These are phyloP conservation scores for Drosophila flavopinicola DNA, from an alignment of 2,888 invertebrate genomes.

Conservation along the genomic window DNA sequence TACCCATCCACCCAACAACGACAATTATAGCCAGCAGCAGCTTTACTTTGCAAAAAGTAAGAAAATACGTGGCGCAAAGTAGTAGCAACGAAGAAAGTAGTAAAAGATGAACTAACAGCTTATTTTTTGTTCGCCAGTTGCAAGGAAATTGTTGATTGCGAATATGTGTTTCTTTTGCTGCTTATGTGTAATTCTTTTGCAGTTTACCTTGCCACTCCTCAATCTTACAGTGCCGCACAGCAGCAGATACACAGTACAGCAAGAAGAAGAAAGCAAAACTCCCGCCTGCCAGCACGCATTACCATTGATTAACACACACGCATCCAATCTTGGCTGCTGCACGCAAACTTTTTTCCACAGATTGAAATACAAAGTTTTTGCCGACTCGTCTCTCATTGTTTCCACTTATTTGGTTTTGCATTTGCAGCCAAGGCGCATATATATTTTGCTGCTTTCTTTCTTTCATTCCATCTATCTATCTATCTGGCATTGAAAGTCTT, in stretches of 20 bases:
- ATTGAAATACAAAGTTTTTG: conserved; percentile 77
- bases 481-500: conserved; percentile 58
- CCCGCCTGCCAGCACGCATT: conserved; percentile 70
- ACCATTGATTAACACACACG: conserved; percentile 76
- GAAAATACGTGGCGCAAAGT: conserved; percentile 3
- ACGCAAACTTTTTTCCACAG: conserved; percentile 70
- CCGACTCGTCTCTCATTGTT: conserved; percentile 49
- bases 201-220: conserved; percentile 50
- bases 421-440: conserved; percentile 45
- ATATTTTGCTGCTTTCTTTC: conserved; percentile 41
- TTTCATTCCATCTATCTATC: too few relatives aligned
- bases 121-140: conserved; percentile 25
- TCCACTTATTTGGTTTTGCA: conserved; percentile 67
- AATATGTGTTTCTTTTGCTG: conserved; percentile 62
- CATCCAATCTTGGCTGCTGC: conserved; percentile 57
- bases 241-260: too few relatives aligned
- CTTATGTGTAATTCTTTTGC: conserved; percentile 34
- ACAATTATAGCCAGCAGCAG: conserved; percentile 13
- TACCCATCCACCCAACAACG: background rate
- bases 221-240: too few relatives aligned
- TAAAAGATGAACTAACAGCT: conserved; percentile 23
- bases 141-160: conserved; percentile 70
- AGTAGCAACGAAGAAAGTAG: background rate
- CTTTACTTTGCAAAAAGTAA: background rate
- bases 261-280: background rate